These are phyloP conservation scores for Gobio gobio DNA, from an alignment of 2,113 vertebrate species.

Conservation along the genomic window DNA sequence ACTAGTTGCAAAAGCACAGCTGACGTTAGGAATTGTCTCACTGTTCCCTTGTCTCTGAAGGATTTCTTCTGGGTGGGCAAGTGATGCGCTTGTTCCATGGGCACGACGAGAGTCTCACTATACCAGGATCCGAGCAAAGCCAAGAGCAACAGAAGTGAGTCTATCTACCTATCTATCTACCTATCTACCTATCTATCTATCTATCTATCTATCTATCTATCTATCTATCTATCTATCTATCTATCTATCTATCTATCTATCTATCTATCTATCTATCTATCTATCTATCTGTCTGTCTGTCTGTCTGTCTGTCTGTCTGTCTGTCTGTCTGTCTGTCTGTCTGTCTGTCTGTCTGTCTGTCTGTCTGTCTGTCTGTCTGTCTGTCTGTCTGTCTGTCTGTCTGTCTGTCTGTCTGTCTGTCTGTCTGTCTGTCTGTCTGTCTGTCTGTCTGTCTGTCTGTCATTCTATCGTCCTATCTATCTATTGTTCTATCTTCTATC, in stretches of 20 bases:
- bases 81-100: constrained; percentile 94
- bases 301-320: too few species aligned
- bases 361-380: too few species aligned
- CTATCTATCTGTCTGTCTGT: too few species aligned
- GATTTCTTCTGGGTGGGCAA: constrained; percentile 90
- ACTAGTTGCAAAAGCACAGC: not conserved
- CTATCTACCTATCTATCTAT: not conserved
- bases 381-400: too few species aligned
- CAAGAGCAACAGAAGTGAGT: constrained; percentile 85
- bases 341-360: too few species aligned
- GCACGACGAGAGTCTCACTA: constrained; percentile 93
- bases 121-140: constrained; percentile 87
- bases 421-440: too few species aligned
- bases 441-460: too few species aligned
- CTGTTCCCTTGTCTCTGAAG: constrained; percentile 64
- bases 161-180: not conserved
- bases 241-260: not conserved
- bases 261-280: not conserved
- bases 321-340: too few species aligned
- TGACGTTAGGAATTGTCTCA: not conserved
- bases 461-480: not conserved
- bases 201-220: not conserved
- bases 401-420: too few species aligned
- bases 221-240: not conserved
- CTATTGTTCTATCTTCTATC: not conserved